Conservation (phyloP, 2,797 vertebrate species). For the Sphenodon punctatus region DNA sequence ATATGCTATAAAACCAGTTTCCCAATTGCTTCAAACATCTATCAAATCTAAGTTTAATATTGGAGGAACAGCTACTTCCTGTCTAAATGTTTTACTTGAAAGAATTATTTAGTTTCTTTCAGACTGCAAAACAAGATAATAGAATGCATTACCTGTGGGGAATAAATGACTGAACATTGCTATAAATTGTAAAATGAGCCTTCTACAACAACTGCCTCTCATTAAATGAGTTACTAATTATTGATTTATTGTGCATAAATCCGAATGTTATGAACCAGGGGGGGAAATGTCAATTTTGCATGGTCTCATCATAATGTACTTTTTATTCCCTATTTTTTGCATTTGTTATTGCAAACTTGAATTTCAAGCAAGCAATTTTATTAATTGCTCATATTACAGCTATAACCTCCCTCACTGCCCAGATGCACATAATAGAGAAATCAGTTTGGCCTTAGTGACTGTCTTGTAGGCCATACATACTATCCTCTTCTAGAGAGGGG, state of each 20-base stretch:
- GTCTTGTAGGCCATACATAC: neutral
- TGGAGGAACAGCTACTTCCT: conserved; percentile 15
- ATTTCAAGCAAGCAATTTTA: conserved; percentile 4
- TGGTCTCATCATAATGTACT: neutral
- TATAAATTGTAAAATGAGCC: conserved; percentile 7
- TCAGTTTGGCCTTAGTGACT: neutral
- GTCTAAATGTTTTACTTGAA: conserved; percentile 37
- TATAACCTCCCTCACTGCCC: neutral
- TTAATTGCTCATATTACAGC: neutral
- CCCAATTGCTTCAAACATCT: neutral
- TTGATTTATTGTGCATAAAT: conserved; percentile 40
- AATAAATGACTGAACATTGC: conserved; percentile 4
- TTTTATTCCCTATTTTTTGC: conserved; percentile 27
- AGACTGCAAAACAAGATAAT: conserved; percentile 9
- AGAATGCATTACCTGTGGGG: neutral
- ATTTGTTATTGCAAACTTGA: neutral
- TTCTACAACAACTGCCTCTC: conserved; percentile 6
- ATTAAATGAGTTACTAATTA: neutral
- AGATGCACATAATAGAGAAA: neutral
- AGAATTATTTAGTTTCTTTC: conserved; percentile 16
- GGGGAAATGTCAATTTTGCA: conserved; percentile 4
- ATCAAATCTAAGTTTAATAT: conserved; percentile 16
- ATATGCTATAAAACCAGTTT: neutral
- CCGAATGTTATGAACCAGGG: neutral
- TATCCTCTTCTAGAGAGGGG: neutral